Percentiles rank a stretch among this genome's conserved stretches.
Evolutionary conservation across 1,140 invertebrate species (phyloP).

Genomic region (Drosophila erecta): DNA sequence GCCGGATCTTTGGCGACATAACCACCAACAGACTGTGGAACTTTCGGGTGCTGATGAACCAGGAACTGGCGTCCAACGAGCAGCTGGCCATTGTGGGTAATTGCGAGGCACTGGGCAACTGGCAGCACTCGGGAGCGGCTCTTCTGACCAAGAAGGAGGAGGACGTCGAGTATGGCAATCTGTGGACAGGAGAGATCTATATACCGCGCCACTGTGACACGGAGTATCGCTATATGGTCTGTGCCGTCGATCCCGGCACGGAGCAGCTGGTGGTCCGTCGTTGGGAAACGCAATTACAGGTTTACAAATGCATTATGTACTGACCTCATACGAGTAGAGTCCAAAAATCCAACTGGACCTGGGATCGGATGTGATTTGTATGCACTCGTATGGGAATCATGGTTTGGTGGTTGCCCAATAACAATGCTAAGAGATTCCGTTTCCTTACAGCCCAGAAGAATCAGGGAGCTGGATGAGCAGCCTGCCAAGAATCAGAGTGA

Average conservation of each 20-base stretch:
- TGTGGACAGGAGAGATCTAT: slow-evolving; percentile 86
- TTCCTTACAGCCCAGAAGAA: slow-evolving; percentile 86
- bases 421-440: not conserved
- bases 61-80: slow-evolving; percentile 76
- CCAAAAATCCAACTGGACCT: not conserved
- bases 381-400: slow-evolving; percentile 7
- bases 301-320: slow-evolving; percentile 11
- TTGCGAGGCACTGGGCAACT: slow-evolving; percentile 85
- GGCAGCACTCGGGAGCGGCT: slow-evolving; percentile 85
- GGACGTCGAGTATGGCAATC: slow-evolving; percentile 79
- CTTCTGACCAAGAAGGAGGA: slow-evolving; percentile 67
- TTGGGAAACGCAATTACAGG: slow-evolving; percentile 93
- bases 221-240: slow-evolving; percentile 92
- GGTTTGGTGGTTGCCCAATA: not conserved
- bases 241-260: slow-evolving; percentile 86
- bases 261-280: slow-evolving; percentile 89
- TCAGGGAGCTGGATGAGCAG: slow-evolving; percentile 78
- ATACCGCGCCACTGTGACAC: slow-evolving; percentile 89
- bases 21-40: slow-evolving; percentile 85
- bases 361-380: not conserved
- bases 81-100: slow-evolving; percentile 85
- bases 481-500: slow-evolving; percentile 81
- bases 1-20: slow-evolving; percentile 55
- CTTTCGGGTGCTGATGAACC: slow-evolving; percentile 75
- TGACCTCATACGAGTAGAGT: slow-evolving; percentile 5